A percentile compares a stretch with the other conserved stretches of the same genome.
phyloP scores from a whole-genome alignment of 2,113 vertebrate genomes.

The Stigmatopora nigra region DNA sequence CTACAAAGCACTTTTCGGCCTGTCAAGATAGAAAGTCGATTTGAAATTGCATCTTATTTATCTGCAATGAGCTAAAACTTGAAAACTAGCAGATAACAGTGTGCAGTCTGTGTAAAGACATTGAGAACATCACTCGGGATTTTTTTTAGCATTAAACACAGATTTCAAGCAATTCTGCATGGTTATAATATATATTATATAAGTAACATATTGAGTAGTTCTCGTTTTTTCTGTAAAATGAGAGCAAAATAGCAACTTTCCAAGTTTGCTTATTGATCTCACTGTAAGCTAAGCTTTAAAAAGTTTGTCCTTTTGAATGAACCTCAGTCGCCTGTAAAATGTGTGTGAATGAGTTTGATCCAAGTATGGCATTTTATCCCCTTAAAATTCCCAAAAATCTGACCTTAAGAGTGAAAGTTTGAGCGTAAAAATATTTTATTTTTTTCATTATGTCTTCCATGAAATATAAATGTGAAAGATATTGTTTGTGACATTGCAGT shows the following conservation, averaged over 20 bases:
- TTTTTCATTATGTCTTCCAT: not conserved
- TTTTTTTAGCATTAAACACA: not conserved
- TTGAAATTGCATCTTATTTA: not conserved
- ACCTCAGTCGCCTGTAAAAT: not conserved
- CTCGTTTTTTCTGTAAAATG: too few relatives aligned
- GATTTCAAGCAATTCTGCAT: not conserved
- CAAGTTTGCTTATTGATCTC: not conserved
- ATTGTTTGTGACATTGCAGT: not conserved
- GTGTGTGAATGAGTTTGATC: not conserved
- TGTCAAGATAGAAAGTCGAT: not conserved
- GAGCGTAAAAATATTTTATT: not conserved
- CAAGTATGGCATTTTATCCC: not conserved
- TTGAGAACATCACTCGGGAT: not conserved
- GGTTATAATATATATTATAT: too few relatives aligned
- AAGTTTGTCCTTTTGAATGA: not conserved
- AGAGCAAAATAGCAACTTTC: too few relatives aligned
- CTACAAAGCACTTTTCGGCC: constrained; percentile 1
- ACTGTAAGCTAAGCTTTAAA: not conserved
- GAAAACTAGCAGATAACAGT: not conserved
- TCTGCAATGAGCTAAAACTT: not conserved
- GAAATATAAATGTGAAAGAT: not conserved
- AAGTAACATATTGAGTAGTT: too few relatives aligned
- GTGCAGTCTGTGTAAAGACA: not conserved
- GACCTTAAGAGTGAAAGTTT: not conserved
- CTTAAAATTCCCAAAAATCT: not conserved